These are phyloP conservation scores for Pristionchus pacificus DNA, from an alignment of 1,140 invertebrate species.

Conservation along the genomic window DNA sequence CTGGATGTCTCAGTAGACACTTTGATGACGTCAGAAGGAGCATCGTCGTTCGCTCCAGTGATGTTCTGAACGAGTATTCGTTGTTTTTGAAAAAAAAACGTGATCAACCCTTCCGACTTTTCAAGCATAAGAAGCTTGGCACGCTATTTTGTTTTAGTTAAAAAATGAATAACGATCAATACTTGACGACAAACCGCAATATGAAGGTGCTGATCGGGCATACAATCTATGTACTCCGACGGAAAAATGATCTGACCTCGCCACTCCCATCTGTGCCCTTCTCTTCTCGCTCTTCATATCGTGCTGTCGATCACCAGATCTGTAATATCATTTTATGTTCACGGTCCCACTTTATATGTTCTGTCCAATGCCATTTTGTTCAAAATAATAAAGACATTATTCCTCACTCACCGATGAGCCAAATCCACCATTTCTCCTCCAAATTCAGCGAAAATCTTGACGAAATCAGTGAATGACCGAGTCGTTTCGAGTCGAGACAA, in stretches of 20 bases:
- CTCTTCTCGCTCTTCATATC: constrained; percentile 90
- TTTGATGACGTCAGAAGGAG: constrained; percentile 88
- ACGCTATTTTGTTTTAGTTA: too few relatives aligned
- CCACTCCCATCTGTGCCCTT: constrained; percentile 88
- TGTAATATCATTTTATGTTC: neutral
- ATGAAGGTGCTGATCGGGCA: too few relatives aligned
- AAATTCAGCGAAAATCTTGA: constrained; percentile 95
- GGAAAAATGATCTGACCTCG: too few relatives aligned
- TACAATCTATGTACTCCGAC: too few relatives aligned
- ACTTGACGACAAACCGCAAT: too few relatives aligned
- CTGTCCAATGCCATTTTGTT: too few relatives aligned
- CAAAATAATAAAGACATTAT: neutral
- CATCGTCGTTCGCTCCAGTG: constrained; percentile 88
- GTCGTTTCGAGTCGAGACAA: constrained; percentile 75
- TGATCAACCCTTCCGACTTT: too few relatives aligned
- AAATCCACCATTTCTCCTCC: constrained; percentile 97
- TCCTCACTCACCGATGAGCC: constrained; percentile 81
- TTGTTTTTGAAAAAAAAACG: too few relatives aligned
- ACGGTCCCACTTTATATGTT: too few relatives aligned
- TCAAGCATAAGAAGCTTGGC: too few relatives aligned
- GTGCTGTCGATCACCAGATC: constrained; percentile 57
- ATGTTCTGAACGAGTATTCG: constrained; percentile 21
- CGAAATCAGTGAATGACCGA: constrained; percentile 95
- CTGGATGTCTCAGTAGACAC: constrained; percentile 85
- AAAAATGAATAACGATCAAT: too few relatives aligned